Conservation (phyloP, 2,888 invertebrate species). For the Acleris sparsana region DNA sequence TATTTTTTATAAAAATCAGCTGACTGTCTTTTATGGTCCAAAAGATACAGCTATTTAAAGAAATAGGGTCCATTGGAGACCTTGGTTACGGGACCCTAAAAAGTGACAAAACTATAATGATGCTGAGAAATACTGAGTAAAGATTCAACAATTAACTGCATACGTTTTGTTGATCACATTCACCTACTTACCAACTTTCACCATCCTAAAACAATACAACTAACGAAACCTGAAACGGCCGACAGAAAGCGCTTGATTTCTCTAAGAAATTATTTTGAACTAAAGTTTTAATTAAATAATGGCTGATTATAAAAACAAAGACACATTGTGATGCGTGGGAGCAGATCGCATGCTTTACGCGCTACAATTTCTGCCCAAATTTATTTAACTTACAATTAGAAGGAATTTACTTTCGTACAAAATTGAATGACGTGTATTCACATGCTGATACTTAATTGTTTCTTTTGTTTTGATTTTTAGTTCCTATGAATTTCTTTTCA, state of each 20-base stretch:
- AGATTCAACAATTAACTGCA: not conserved
- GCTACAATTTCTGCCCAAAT: slow-evolving; percentile 24
- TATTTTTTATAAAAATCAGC: too few relatives aligned
- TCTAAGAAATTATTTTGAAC: slow-evolving; percentile 18
- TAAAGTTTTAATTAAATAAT: slow-evolving; percentile 28
- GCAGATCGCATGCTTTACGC: slow-evolving; percentile 19
- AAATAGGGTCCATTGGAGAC: too few relatives aligned
- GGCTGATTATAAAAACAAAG: slow-evolving; percentile 30
- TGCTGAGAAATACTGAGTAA: slow-evolving; percentile 1
- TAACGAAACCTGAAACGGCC: slow-evolving; percentile 26
- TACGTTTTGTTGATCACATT: slow-evolving; percentile 13
- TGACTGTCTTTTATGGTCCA: too few relatives aligned
- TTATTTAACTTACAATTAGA: not conserved
- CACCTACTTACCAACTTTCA: slow-evolving; percentile 19
- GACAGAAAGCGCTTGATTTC: slow-evolving; percentile 33
- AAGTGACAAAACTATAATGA: slow-evolving; percentile 1
- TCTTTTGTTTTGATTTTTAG: not conserved
- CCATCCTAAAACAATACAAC: slow-evolving; percentile 27
- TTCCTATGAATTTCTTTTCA: not conserved
- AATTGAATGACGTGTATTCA: slow-evolving; percentile 7
- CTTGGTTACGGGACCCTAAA: not conserved
- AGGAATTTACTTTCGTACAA: slow-evolving; percentile 3
- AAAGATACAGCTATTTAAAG: too few relatives aligned
- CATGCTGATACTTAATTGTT: not conserved
- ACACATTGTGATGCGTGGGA: slow-evolving; percentile 32